phyloP scores from a whole-genome alignment of 2,797 vertebrate species.

The Sebastes goodei region DNA sequence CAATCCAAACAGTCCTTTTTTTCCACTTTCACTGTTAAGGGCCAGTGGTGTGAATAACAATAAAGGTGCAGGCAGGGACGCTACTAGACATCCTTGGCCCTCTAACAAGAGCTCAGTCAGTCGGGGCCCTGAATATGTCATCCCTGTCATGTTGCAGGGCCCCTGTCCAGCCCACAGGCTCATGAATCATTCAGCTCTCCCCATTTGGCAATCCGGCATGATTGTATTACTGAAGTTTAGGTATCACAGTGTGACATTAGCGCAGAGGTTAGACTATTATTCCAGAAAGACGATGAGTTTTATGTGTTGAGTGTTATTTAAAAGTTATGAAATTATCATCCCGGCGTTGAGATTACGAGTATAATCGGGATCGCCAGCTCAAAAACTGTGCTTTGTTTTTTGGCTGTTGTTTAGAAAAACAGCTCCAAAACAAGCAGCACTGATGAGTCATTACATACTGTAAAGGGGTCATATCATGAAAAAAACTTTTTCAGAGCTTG shows the following conservation, averaged over 20 bases:
- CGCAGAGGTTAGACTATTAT: not conserved
- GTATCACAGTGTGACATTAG: not conserved
- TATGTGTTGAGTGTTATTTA: not conserved
- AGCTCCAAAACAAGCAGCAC: not conserved
- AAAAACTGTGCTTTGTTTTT: not conserved
- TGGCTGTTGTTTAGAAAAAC: not conserved
- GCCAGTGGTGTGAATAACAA: conserved; percentile 18
- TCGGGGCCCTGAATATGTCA: conserved; percentile 45
- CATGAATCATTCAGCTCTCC: conserved; percentile 44
- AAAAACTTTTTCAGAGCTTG: not conserved
- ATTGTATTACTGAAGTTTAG: conserved; percentile 14
- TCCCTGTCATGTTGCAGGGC: conserved; percentile 33
- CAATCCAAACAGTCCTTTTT: conserved; percentile 1
- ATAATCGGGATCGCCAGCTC: not conserved
- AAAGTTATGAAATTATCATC: not conserved
- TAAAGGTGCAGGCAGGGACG: conserved; percentile 20
- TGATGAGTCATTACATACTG: not conserved
- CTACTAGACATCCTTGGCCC: conserved; percentile 38
- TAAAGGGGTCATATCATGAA: not conserved
- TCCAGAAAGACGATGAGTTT: not conserved
- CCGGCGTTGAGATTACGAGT: not conserved
- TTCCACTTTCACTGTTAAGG: not conserved
- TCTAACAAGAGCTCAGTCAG: conserved; percentile 42
- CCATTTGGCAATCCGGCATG: conserved; percentile 11
- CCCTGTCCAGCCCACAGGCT: conserved; percentile 21